Evolutionary conservation across 2,888 invertebrate genomes (phyloP), one percentile per base, ranked within the genome.

Genomic region (Epirrhoe tristata): DNA sequence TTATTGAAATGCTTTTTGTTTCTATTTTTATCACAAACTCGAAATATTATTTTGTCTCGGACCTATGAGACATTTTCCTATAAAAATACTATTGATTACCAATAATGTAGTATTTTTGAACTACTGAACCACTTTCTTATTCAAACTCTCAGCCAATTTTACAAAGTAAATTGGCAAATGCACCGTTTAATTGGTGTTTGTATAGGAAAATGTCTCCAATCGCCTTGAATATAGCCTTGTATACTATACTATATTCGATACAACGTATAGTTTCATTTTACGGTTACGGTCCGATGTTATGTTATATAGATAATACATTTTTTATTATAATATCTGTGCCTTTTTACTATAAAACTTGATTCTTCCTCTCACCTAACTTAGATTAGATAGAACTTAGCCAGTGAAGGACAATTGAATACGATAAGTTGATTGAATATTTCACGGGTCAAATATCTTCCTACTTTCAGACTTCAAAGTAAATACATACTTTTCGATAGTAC

Each of bases 271-370:
- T 86, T 87, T 88, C 84, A 84, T 84, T 85, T 74, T 84, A 84
- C 77, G 90, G 91, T 92, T 88, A 88, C 81, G 90, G 91, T 90
- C 85, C 82, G 87, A 91, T 90, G 92, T 92, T 93, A 91, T 90
- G 90, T 91, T 91, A 90, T 89, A 91, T 88, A 91, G 90, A 89
- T 86, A 91, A 89, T 91, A 91, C 87, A 90, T 89, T 92, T 92
- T 92, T 93, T 92, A 93, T 91, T 91, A 91, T 91, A 90, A 91
- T 90, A 87, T 76, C 67, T 76, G 66, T 75, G 63, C 67, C 72
- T 65, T 81, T 84, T 82, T 78, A 73, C 4, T 16, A 6, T 48
- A 12, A 7, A 14, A 14, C 48, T 48, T 3, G 5, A 43, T 12
- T 12, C 39, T 6, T 34, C 3, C 34, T 4, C 6, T 34, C 36